These are phyloP conservation scores for Apis dorsata DNA, from an alignment of 1,140 invertebrate species.

Conservation along the genomic window DNA sequence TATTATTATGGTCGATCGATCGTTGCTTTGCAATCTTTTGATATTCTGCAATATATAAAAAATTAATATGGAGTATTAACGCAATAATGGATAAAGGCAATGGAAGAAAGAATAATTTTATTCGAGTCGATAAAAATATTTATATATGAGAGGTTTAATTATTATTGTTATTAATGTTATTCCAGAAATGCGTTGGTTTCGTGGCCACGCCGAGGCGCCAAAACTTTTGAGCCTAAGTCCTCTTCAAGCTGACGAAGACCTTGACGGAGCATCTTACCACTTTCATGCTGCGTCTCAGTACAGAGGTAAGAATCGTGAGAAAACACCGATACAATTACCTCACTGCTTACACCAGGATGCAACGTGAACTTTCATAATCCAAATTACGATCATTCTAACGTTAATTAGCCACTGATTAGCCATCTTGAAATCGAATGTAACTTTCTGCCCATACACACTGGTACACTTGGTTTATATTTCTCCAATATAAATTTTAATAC, in stretches of 20 bases:
- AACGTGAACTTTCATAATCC: slow-evolving; percentile 35
- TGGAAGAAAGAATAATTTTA: too few relatives aligned
- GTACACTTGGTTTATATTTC: too few relatives aligned
- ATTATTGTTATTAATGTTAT: slow-evolving; percentile 28
- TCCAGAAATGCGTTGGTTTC: slow-evolving; percentile 86
- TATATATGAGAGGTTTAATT: not conserved
- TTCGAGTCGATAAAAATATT: too few relatives aligned
- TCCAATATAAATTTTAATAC: too few relatives aligned
- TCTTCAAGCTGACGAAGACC: slow-evolving; percentile 79
- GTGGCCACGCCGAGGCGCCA: slow-evolving; percentile 84
- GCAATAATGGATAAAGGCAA: too few relatives aligned
- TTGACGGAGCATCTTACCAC: slow-evolving; percentile 73
- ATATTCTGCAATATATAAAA: too few relatives aligned
- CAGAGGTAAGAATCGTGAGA: slow-evolving; percentile 71
- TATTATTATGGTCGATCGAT: slow-evolving; percentile 17
- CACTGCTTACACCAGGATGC: slow-evolving; percentile 17
- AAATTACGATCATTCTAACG: slow-evolving; percentile 15
- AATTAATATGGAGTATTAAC: too few relatives aligned
- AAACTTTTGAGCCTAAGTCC: slow-evolving; percentile 86
- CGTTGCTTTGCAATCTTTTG: not conserved
- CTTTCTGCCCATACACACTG: not conserved
- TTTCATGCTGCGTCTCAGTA: slow-evolving; percentile 72
- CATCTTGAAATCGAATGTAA: not conserved
- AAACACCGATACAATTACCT: slow-evolving; percentile 33
- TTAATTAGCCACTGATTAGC: slow-evolving; percentile 1